Evolutionary conservation across 2,113 vertebrate genomes (phyloP).

Genomic region (Asarcornis scutulata): DNA sequence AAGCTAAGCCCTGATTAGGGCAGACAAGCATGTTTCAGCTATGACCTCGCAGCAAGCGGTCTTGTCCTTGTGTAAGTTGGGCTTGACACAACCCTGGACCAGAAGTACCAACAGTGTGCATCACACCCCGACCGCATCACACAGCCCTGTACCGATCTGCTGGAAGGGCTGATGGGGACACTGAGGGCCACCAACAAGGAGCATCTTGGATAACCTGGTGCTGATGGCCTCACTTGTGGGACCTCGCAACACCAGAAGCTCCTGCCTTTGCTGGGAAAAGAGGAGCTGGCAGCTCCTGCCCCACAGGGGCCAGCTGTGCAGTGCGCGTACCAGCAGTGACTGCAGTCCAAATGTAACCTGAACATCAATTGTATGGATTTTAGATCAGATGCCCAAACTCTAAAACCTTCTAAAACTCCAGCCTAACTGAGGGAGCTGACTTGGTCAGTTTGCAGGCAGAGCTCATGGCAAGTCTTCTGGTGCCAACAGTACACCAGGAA

Average conservation of each 20-base stretch:
- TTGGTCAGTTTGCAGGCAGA: neutral
- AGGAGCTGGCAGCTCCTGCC: neutral
- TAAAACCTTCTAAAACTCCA: neutral
- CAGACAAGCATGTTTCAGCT: neutral
- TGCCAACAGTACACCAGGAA: neutral
- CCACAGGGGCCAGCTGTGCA: accelerated
- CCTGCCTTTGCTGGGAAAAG: neutral
- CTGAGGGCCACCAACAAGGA: neutral
- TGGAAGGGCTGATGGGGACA: neutral
- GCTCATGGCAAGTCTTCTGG: neutral
- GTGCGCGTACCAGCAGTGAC: neutral
- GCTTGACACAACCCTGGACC: neutral
- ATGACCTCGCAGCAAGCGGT: neutral
- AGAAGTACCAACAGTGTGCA: neutral
- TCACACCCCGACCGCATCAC: accelerated
- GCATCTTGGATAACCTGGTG: neutral
- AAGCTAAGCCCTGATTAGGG: neutral
- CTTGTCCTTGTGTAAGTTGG: neutral
- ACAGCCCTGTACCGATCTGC: neutral
- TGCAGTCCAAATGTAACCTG: neutral
- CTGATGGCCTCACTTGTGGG: neutral
- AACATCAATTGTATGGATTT: neutral
- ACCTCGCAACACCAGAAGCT: neutral
- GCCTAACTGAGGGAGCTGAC: neutral
- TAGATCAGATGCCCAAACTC: neutral